phyloP scores from a whole-genome alignment of 1,140 invertebrate genomes.

The Lasaia peninsularis region DNA sequence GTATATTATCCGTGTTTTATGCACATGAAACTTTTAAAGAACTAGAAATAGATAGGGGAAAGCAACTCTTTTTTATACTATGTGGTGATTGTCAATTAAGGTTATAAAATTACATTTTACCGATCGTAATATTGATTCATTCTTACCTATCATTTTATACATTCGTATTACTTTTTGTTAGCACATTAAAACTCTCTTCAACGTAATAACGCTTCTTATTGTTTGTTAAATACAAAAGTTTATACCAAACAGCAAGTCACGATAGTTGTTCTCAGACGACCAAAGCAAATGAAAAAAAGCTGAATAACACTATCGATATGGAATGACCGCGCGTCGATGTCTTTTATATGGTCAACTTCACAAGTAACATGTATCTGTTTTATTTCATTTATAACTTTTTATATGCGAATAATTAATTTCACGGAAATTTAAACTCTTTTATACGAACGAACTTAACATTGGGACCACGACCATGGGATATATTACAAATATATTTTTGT shows the following conservation, averaged over 20 bases:
- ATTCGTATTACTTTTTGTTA: neutral
- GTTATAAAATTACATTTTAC: too few relatives aligned
- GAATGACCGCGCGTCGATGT: constrained; percentile 54
- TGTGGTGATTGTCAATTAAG: too few relatives aligned
- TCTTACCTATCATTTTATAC: too few relatives aligned
- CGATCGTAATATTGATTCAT: neutral
- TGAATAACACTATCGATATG: constrained; percentile 36
- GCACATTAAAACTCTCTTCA: neutral
- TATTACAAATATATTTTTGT: too few relatives aligned
- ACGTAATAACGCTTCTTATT: constrained; percentile 5
- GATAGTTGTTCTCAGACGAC: constrained; percentile 39
- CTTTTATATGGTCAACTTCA: constrained; percentile 52
- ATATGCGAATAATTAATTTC: neutral
- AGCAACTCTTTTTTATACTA: too few relatives aligned
- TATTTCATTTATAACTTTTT: too few relatives aligned
- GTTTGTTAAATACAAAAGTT: constrained; percentile 15
- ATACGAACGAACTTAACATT: constrained; percentile 12
- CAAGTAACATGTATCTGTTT: neutral
- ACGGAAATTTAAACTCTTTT: neutral
- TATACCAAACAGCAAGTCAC: constrained; percentile 40
- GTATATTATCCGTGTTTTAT: too few relatives aligned
- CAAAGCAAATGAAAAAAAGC: constrained; percentile 45
- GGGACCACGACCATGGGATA: too few relatives aligned
- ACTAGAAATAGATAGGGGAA: too few relatives aligned
- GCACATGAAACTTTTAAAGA: too few relatives aligned